phyloP scores from a whole-genome alignment of 1,140 invertebrate genomes.

The Drosophila saltans region DNA sequence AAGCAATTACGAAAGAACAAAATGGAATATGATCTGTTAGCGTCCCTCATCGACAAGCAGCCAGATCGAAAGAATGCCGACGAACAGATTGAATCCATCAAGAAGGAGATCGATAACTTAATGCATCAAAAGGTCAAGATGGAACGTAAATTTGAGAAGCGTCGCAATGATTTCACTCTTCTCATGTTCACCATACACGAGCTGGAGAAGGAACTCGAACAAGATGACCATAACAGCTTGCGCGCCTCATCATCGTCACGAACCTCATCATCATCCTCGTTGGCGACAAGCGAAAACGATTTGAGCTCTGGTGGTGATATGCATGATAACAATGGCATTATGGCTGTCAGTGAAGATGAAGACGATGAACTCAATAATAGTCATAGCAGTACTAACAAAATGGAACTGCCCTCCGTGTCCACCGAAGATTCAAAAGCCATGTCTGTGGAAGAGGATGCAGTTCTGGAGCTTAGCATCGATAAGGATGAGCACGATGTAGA shows the following conservation, averaged over 20 bases:
- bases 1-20: conserved; percentile 94
- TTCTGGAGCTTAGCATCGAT: conserved; percentile 75
- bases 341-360: conserved; percentile 76
- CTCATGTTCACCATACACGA: conserved; percentile 92
- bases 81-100: conserved; percentile 88
- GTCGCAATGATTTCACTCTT: conserved; percentile 94
- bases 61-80: conserved; percentile 94
- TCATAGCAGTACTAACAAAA: conserved; percentile 49
- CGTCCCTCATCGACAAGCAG: conserved; percentile 94
- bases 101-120: conserved; percentile 88
- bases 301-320: conserved; percentile 33
- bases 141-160: conserved; percentile 90
- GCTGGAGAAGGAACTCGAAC: conserved; percentile 89
- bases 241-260: conserved; percentile 51
- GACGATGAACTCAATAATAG: conserved; percentile 62
- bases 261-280: conserved; percentile 44
- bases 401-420: conserved; percentile 52
- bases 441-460: conserved; percentile 78
- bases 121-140: conserved; percentile 88
- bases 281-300: conserved; percentile 40
- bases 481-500: conserved; percentile 74
- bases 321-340: conserved; percentile 68
- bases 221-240: conserved; percentile 83
- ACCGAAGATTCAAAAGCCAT: conserved; percentile 74
- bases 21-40: conserved; percentile 96